Evolutionary conservation across 2,797 vertebrate genomes (phyloP).

Genomic region (Squalus acanthias): DNA sequence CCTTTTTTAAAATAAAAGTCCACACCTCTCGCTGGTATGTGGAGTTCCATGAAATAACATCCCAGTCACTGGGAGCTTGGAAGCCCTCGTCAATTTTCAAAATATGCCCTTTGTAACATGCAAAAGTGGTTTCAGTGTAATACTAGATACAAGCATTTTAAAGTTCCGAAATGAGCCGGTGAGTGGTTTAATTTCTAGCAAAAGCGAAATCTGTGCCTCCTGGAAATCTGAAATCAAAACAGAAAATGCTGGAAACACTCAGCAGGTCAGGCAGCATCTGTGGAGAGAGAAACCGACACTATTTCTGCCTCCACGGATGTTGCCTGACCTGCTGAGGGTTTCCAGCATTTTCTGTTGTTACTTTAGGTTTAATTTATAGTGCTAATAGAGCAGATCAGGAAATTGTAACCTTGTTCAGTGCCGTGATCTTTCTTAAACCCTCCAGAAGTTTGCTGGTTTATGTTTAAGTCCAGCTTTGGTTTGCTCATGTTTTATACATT

Average conservation of each 20-base stretch:
- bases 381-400: neutral
- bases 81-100: neutral
- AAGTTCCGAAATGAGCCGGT: neutral
- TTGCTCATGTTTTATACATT: neutral
- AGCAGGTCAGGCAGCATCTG: neutral
- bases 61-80: neutral
- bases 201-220: neutral
- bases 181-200: neutral
- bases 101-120: neutral
- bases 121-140: neutral
- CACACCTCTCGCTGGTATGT: neutral
- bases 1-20: neutral
- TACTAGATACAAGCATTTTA: neutral
- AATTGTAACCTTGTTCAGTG: neutral
- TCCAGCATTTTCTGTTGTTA: neutral
- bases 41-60: neutral
- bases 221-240: neutral
- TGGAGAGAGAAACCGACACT: neutral
- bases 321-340: neutral
- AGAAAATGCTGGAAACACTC: neutral
- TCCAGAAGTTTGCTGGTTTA: neutral
- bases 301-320: no score
- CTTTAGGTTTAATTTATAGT: neutral
- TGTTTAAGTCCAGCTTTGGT: neutral
- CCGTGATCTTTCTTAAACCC: neutral